A percentile compares a stretch with the other conserved stretches of the same genome.
Evolutionary conservation across 2,113 vertebrate genomes (phyloP).

Genomic region (Macquaria ambigua): DNA sequence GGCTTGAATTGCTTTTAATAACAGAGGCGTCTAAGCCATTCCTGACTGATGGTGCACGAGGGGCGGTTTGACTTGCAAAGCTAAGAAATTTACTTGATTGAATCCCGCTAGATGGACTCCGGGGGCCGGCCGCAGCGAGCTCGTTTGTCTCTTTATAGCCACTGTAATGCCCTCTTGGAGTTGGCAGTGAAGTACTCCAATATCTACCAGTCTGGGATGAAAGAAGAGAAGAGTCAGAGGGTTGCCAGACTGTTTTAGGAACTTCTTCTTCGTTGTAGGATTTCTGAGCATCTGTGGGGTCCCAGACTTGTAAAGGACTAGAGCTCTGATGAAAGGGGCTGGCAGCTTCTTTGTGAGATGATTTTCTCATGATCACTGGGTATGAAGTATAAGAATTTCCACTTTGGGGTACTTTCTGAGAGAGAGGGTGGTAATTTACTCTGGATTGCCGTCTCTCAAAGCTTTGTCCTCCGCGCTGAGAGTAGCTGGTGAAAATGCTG

Average conservation of each 20-base stretch:
- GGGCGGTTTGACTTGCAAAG: slow-evolving; percentile 12
- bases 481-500: background rate
- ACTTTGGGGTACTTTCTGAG: background rate
- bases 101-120: slow-evolving; percentile 3
- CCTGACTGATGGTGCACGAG: slow-evolving; percentile 4
- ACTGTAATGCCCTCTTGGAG: slow-evolving; percentile 2
- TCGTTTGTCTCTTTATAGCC: slow-evolving; percentile 36
- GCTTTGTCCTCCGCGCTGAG: background rate
- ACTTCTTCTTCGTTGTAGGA: background rate
- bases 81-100: slow-evolving; percentile 19
- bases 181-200: background rate
- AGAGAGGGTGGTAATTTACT: background rate
- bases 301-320: background rate
- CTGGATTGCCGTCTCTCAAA: background rate
- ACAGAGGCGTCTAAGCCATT: background rate
- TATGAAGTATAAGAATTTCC: background rate
- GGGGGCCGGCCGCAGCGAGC: background rate
- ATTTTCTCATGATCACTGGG: slow-evolving; percentile 20
- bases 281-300: background rate
- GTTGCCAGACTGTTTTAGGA: slow-evolving; percentile 1
- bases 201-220: slow-evolving; percentile 16
- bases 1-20: slow-evolving; percentile 19
- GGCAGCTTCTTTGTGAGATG: slow-evolving; percentile 3
- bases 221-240: background rate
- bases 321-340: slow-evolving; percentile 5